Conservation (phyloP, 2,113 vertebrate genomes). For the Tyrannus savana region DNA sequence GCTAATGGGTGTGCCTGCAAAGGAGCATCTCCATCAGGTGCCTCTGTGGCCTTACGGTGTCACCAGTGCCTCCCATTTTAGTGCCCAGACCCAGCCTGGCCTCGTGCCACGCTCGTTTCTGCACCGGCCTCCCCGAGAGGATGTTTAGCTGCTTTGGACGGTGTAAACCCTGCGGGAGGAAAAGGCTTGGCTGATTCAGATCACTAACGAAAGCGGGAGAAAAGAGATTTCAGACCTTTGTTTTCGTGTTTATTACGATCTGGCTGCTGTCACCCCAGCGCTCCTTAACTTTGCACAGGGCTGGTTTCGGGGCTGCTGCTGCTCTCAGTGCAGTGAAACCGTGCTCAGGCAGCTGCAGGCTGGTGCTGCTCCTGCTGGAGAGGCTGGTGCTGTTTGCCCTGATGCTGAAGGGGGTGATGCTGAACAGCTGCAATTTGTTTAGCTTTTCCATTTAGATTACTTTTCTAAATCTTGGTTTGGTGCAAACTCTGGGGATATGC, state of each 20-base stretch:
- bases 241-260: conserved; percentile 6
- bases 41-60: neutral
- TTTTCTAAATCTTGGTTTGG: neutral
- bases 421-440: neutral
- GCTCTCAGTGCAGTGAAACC: neutral
- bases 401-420: neutral
- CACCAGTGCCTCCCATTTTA: accelerated
- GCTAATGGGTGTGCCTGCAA: accelerated
- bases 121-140: neutral
- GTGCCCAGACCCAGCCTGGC: neutral
- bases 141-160: neutral
- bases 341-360: neutral
- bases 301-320: neutral
- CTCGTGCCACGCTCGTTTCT: neutral
- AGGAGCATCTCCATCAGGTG: neutral
- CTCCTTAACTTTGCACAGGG: neutral
- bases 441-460: neutral
- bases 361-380: neutral
- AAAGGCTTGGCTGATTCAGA: conserved; percentile 39
- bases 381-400: neutral
- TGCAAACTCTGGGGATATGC: neutral
- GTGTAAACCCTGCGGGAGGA: neutral
- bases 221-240: conserved; percentile 45
- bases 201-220: conserved; percentile 20
- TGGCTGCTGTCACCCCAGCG: neutral